Base-by-base conservation (phyloP, 2,888 invertebrate genomes). In the Petrophora chlorosata region DNA sequence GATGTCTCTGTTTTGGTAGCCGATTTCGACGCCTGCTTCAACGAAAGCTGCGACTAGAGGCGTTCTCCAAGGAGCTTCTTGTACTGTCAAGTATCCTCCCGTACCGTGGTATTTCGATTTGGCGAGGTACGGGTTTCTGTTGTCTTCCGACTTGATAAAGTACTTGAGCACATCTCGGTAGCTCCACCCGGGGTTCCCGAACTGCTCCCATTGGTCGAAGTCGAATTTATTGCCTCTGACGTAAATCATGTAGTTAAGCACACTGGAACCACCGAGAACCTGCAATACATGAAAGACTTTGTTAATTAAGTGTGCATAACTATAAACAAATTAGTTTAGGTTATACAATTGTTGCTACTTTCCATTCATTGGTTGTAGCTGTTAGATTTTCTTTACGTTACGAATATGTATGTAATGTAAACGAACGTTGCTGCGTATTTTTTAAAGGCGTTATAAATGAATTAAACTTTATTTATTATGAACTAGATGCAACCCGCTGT, bases 201-300 rank as follows among this genome's bases (percentile, higher is more conserved):
- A 80, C 0, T 92, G 86, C 65, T 96, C 96, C 98, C 98, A 98
- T 32, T 94, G 92, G 73, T 98, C 96, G 79, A 96, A 98, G 76
- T 98, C 98, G 62, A 93, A 91, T 44, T 92, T 91, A 74, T 94
- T 96, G 5, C 98, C 98, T 54, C 98, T 88, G 0, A 97, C 95
- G 76, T 98, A 98, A 2, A 97, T 91, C 97, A 98, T 97, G 76
- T 96, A 96, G 75, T 98, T 98, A 0, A 97, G 88, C 0, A 95
- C 95, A 61, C 95, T 95, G 0, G 95, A 95, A 0, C 98, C 98
- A 2, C 98, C 98, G 0, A 98, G 91, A 1, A 97, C 96, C 88
- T 88, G 81, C 9, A 85, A 84, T 48, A 28, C 2, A 23, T 44
- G 36, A 25, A 10, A 28, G 9, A n/a, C 5, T 7, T 23, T 8